Evolutionary conservation across 2,113 vertebrate genomes (phyloP).

Genomic region (Neoarius graeffei): DNA sequence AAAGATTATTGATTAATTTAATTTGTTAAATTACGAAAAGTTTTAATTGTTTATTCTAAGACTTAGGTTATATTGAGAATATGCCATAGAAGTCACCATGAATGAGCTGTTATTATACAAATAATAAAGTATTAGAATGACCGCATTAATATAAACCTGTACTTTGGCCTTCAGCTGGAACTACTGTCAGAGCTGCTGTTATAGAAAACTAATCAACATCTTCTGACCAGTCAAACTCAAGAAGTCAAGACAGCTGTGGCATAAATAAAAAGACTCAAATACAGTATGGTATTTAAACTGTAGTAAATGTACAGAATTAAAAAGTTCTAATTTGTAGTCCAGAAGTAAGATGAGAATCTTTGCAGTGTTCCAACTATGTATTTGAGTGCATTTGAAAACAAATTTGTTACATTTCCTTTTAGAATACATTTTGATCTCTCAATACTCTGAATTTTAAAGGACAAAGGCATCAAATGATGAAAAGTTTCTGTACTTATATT

Average conservation of each 20-base stretch:
- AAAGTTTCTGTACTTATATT: slow-evolving; percentile 60
- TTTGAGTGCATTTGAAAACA: slow-evolving; percentile 56
- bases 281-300: slow-evolving; percentile 12
- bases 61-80: not conserved
- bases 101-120: not conserved
- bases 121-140: not conserved
- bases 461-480: slow-evolving; percentile 40
- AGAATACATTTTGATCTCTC: slow-evolving; percentile 50
- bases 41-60: not conserved
- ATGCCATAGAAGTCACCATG: not conserved
- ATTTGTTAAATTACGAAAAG: not conserved
- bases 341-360: slow-evolving; percentile 60
- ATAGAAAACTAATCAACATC: not conserved
- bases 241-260: not conserved
- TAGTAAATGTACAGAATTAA: slow-evolving; percentile 1
- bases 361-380: slow-evolving; percentile 50
- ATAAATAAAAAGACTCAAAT: not conserved
- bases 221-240: not conserved
- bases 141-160: not conserved
- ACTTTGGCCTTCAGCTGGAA: not conserved
- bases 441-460: slow-evolving; percentile 43
- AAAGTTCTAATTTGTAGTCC: slow-evolving; percentile 49
- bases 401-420: slow-evolving; percentile 55
- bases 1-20: not conserved
- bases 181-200: not conserved